Evolutionary conservation across 2,797 vertebrate genomes (phyloP), one percentile per base, ranked within the genome.

Genomic region (Austrolebias charrua): DNA sequence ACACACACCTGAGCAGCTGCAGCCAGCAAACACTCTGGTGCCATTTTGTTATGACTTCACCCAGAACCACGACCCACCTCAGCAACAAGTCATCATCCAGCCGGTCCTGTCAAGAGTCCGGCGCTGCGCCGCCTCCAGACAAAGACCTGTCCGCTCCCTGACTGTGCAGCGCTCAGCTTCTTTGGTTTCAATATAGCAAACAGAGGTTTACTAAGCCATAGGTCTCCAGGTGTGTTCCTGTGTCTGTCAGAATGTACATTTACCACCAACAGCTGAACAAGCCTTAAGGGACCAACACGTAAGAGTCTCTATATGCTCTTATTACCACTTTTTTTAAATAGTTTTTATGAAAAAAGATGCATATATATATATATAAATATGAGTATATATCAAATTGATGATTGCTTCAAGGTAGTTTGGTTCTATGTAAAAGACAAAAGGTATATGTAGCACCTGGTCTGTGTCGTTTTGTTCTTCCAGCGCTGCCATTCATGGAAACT

Each of bases 251-350:
- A 92, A 89, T 92, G 89, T 92, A 90, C 73, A 85, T 88, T 84
- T 80, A 60, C 16, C 61, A 74, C 63, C 79, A 76, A 73, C 47
- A 87, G 80, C 76, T 87, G 83, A 86, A 85, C 85, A 88, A 90
- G 90, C 88, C 90, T 92, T 91, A 90, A 90, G 92, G 92, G 92
- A 94, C 92, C 92, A 93, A 91, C 71, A 48, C 67, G 75, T 55
- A 77, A 72, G 81, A 86, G 83, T 87, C 78, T 63, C 75, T 63
- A 84, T 83, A 63, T 64, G 74, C 73, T 84, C 82, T 74, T 76
- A 58, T 79, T 58, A 58, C 62, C 55, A 13, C 49, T 55, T 73
- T n/a, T n/a, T 69, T 49, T 57, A 44, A 4, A 43, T 79, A 31
- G 56, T 68, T 57, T 71, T 66, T 33, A 60, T 50, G n/a, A 58